A percentile compares a stretch with the other conserved stretches of the same genome.
phyloP scores from a whole-genome alignment of 1,140 invertebrate genomes.

The Laupala kohalensis region DNA sequence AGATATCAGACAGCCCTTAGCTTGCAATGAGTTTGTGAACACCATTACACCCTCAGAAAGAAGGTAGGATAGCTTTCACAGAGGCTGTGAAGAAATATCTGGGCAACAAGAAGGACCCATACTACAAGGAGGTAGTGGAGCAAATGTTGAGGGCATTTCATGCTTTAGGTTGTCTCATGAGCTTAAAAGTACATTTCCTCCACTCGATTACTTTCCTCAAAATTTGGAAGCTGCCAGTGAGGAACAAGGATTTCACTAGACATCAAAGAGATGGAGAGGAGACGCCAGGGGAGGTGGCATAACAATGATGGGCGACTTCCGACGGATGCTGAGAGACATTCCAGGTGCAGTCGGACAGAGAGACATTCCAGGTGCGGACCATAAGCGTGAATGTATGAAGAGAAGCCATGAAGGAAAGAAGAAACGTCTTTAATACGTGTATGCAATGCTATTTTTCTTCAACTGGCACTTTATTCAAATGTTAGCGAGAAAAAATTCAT shows the following conservation, averaged over 20 bases:
- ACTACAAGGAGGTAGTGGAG: constrained; percentile 21
- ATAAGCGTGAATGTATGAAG: too few relatives aligned
- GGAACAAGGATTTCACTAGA: constrained; percentile 27
- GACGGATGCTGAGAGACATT: neutral
- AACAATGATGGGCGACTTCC: neutral
- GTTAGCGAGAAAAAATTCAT: too few relatives aligned
- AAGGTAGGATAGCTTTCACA: neutral
- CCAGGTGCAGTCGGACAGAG: too few relatives aligned
- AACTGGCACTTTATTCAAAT: too few relatives aligned
- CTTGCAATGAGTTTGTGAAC: neutral
- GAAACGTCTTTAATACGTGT: too few relatives aligned
- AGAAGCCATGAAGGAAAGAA: too few relatives aligned
- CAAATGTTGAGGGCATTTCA: constrained; percentile 19
- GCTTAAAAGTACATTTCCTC: constrained; percentile 27
- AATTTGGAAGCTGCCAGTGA: constrained; percentile 24
- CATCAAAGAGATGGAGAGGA: constrained; percentile 22
- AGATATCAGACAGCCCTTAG: neutral
- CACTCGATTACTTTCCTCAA: constrained; percentile 25
- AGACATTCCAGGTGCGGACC: too few relatives aligned
- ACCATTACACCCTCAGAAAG: neutral
- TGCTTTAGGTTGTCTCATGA: constrained; percentile 22
- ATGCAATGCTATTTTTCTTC: too few relatives aligned
- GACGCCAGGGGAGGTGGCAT: constrained; percentile 19
- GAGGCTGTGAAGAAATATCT: constrained; percentile 14
- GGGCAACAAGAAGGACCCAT: constrained; percentile 20